Percentiles rank a stretch among this genome's conserved stretches.
Conservation (phyloP, 2,888 invertebrate genomes). For the Muschampia plurimacula region DNA sequence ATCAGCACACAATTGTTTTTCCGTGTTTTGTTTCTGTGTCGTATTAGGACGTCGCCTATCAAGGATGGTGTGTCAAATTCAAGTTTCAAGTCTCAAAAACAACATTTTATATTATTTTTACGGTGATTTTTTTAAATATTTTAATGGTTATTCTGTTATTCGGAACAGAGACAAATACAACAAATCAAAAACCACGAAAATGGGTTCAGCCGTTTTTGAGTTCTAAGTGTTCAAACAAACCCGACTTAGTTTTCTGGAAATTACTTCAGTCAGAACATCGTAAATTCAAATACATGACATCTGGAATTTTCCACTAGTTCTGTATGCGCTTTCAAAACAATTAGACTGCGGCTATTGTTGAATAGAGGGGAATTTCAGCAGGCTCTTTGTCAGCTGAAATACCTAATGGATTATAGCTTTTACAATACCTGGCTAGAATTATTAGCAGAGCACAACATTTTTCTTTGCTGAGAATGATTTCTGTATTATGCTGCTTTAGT, state of each 20-base stretch:
- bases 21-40: no score
- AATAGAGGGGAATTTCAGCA: slow-evolving; percentile 20
- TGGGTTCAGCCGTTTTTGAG: no score
- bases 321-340: slow-evolving; percentile 21
- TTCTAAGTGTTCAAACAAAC: no score
- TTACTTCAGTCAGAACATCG: not conserved
- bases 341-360: slow-evolving; percentile 26
- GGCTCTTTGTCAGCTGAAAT: slow-evolving; percentile 18
- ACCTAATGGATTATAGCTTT: slow-evolving; percentile 28
- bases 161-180: no score
- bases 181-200: no score
- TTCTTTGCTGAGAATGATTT: not conserved
- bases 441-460: not conserved
- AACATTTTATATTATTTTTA: no score
- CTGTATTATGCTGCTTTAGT: not conserved
- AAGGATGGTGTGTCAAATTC: no score
- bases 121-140: no score
- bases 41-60: no score
- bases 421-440: not conserved
- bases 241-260: not conserved
- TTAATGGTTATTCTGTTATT: no score
- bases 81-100: no score
- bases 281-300: slow-evolving; percentile 15
- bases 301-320: slow-evolving; percentile 13
- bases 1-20: no score